These are phyloP conservation scores for Petroica traversi DNA, from an alignment of 2,113 vertebrate genomes.

Conservation along the genomic window DNA sequence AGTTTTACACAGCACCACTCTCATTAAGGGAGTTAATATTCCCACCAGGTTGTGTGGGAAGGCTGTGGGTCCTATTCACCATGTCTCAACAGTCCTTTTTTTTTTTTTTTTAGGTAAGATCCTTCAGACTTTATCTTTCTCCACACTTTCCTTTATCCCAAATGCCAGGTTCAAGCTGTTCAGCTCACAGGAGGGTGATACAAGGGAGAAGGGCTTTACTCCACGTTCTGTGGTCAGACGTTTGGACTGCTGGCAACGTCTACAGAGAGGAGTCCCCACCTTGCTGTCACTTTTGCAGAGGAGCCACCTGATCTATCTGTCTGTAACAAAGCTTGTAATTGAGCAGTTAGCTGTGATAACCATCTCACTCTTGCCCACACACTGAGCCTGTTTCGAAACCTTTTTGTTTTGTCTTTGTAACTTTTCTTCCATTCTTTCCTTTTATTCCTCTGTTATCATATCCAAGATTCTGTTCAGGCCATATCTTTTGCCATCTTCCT, in stretches of 20 bases:
- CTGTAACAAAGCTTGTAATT: not conserved
- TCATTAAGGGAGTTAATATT: not conserved
- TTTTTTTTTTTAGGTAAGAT: not conserved
- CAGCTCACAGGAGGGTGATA: not conserved
- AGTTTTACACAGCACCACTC: not conserved
- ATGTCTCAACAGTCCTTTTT: not conserved
- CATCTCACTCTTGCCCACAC: not conserved
- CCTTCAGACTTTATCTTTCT: not conserved
- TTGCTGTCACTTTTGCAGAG: not conserved
- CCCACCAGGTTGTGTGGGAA: too few relatives aligned
- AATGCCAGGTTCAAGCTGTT: not conserved
- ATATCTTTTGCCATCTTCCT: not conserved
- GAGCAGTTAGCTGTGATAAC: not conserved
- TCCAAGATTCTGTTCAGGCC: not conserved
- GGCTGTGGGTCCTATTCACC: too few relatives aligned
- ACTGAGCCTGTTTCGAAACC: not conserved
- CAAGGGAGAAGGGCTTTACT: not conserved
- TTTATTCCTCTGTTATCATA: not conserved
- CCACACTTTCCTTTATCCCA: not conserved
- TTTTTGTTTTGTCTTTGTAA: not conserved
- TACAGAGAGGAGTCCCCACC: not conserved
- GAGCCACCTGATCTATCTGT: not conserved
- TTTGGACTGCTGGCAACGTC: not conserved
- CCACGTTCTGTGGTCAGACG: fast-evolving
- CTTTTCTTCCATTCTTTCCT: not conserved